Conservation (phyloP, 2,888 invertebrate species). For the Zaprionus lineosus region DNA sequence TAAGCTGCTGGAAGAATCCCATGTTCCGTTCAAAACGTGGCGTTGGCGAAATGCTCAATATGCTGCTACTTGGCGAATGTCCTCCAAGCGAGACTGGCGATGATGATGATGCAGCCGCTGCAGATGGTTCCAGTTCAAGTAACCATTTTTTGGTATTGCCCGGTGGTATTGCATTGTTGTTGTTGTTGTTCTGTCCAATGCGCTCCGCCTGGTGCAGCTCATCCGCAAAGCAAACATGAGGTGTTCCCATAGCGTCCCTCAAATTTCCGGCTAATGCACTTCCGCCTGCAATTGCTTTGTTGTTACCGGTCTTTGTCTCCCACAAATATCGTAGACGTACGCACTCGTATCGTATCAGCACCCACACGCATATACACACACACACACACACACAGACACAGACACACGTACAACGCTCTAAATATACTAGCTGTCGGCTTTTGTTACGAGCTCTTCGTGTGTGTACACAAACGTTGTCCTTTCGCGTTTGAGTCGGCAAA, state of each 20-base stretch:
- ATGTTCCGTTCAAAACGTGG: constrained; percentile 86
- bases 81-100: constrained; percentile 2
- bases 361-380: not conserved
- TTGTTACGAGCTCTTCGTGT: constrained; percentile 41
- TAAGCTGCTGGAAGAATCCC: constrained; percentile 87
- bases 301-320: constrained; percentile 65
- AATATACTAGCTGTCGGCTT: constrained; percentile 38
- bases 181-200: constrained; percentile 24
- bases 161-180: constrained; percentile 13
- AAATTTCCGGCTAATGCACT: constrained; percentile 16
- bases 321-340: no score
- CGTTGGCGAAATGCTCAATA: constrained; percentile 83
- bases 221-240: constrained; percentile 77
- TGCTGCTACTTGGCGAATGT: constrained; percentile 77
- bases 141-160: constrained; percentile 44
- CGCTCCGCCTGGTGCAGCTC: constrained; percentile 51
- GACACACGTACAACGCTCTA: not conserved
- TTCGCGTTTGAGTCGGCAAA: constrained; percentile 78
- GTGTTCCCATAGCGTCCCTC: constrained; percentile 56
- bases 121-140: constrained; percentile 53
- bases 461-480: constrained; percentile 67
- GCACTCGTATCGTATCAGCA: no score
- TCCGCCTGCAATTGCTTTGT: constrained; percentile 46
- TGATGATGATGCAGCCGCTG: no score
- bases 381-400: constrained; percentile 12